Base-by-base conservation (phyloP, 1,140 invertebrate genomes). In the Helicorthomorpha holstii region DNA sequence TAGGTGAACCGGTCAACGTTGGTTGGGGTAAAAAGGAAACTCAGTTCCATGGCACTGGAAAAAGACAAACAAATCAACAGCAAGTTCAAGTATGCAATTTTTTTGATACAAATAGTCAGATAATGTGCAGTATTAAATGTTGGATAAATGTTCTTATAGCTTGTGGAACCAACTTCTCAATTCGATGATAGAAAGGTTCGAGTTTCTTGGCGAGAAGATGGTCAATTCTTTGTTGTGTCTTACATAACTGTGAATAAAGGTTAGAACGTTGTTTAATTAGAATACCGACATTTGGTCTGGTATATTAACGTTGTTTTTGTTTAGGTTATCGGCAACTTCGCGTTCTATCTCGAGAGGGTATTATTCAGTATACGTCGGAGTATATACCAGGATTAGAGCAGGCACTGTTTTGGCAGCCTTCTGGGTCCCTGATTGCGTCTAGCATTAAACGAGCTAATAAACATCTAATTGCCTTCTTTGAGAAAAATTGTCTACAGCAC, bases 1-100 rank as follows among this genome's bases (percentile, higher is more conserved):
- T 57, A 73, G 72, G 80, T 53, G 69, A 85, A 63, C 82, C 86
- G 61, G 73, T 93, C 2, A 87, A 79, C 58, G 82, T 92, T 54
- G 90, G 91, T 25, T 95, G 90, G 91, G 91, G 91, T 0, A 89
- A 84, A 55, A 93, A 92, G 64, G 85, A 91, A 69, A 95, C 91
- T 4, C 90, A 94, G 58, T 96, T 95, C 66, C 89, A 94, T 70
- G 90, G 91, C 2, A 81, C 82, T 1, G 82, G 78, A 62, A 88
- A 89, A 7, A 92, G 91, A 69, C 46, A 48, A 44, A 44, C 4
- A 14, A 44, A 19, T 44, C 3, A 22, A 19, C 21, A 44, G 4
- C 7, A 34, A 34, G 16, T 7, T 34, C 7, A 34, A 34, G 29
- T 34, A 34, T 34, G 29, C 29, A 7, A 34, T 34, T 34, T 7